Base-by-base conservation (phyloP, 2,113 vertebrate species). In the Mola mola region DNA sequence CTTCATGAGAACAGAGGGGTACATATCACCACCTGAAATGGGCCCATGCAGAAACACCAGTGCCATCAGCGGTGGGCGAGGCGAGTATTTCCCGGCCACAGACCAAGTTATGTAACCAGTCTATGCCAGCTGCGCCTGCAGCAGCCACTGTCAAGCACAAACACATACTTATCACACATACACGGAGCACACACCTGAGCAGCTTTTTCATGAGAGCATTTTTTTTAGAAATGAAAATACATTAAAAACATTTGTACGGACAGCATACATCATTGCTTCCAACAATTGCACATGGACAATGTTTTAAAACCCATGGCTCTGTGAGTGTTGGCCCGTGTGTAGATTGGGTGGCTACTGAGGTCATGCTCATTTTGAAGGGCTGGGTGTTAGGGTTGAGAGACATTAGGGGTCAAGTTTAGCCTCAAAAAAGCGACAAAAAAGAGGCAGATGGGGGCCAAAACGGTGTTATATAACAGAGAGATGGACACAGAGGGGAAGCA, bases 51-150 rank as follows among this genome's bases (percentile, higher is more conserved):
- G 57, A 46, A 78, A 62, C 50, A 44, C 59, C 74, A 37, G 56
- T 20, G 13, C 58, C 69, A 82, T 86, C 76, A 86, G 81, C 55
- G 66, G 43, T 68, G 71, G 47, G 57, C 53, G 64, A 75, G 51
- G 56, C 50, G 37, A 42, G 29, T 78, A 34, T 22, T 36, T 55
- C 61, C 77, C 13, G 74, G 73, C 81, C 66, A 63, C 78, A 86
- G 76, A 85, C 71, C 72, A 80, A 55, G 67, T 90, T 89, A 88
- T 83, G 69, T 84, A 89, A 88, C 72, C 50, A 79, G 79, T 87
- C 86, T 86, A 76, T 86, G 79, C 80, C 78, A 85, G 86, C 81
- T 88, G 84, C 8, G 82, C 83, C 80, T 78, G 59, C 87, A 81
- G 86, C 78, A 77, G 62, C 53, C 75, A 56, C 50, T 62, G 69